Base-by-base conservation (phyloP, 2,888 invertebrate genomes). In the Drosophila neotestacea region DNA sequence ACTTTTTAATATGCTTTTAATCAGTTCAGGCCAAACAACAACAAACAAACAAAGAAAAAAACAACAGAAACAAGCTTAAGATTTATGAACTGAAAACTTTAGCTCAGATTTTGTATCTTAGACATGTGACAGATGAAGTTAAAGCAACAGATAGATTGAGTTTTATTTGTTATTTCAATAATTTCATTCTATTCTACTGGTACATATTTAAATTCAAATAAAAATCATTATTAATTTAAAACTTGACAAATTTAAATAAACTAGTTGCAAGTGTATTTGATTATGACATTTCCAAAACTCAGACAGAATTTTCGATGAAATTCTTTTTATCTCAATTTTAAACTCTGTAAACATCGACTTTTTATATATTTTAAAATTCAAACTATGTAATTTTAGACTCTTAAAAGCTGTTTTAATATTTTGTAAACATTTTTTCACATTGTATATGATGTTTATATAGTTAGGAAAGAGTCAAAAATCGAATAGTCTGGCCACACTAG, bases 1-100 rank as follows among this genome's bases (percentile, higher is more conserved):
- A 83, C 86, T 83, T 83, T 86, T 86, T 83, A 83, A 83, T 83
- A 81, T 72, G 86, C 79, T 83, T 83, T 83, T 86, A 83, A 83
- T 83, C 83, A 83, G 83, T 86, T 77, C 16, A 28, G 16, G 58
- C 34, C 41, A 48, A 67, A n/a, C 22, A 54, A 27, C 41, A 69
- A 16, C 22, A 47, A 36, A 22, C 22, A 16, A 69, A 16, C 22
- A 47, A 36, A 16, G 34, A 30, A 13, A 28, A 34, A 28, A 72
- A 39, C 46, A 59, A 38, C 36, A 51, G 34, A 44, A 70, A 63
- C 34, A 47, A 36, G 54, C 55, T 48, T 30, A 38, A 70, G 70
- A 77, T 77, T 77, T 77, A 77, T 76, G 73, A 64, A 73, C 64
- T 54, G 2, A n/a, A 58, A 73, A 68, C 47, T 73, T 60, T 4